Percentiles rank a stretch among this genome's conserved stretches.
Evolutionary conservation across 2,113 vertebrate species (phyloP).

Genomic region (Aptenodytes patagonicus): DNA sequence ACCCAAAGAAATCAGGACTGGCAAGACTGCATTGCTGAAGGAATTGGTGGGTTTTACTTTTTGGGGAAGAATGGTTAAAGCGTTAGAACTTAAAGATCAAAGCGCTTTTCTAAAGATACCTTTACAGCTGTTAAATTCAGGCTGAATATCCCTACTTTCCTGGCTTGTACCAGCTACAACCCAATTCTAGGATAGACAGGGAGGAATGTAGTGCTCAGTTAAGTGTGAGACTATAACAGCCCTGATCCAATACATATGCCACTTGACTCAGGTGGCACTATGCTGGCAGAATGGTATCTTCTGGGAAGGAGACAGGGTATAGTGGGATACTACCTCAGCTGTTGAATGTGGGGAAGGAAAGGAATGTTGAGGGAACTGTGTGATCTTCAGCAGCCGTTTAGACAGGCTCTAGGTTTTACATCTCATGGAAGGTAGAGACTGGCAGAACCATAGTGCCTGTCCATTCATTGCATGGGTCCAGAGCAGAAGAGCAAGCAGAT

Average conservation of each 20-base stretch:
- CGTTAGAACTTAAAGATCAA: background rate
- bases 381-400: background rate
- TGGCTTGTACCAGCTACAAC: background rate
- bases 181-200: background rate
- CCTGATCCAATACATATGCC: fast-evolving
- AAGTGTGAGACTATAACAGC: background rate
- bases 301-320: background rate
- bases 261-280: background rate
- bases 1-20: background rate
- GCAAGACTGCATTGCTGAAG: background rate
- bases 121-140: background rate
- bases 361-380: background rate
- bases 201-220: background rate
- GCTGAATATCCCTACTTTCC: background rate
- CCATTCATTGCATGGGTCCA: background rate
- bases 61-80: background rate
- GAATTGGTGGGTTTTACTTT: background rate
- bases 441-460: fast-evolving
- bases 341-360: background rate
- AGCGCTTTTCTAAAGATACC: background rate
- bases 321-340: background rate
- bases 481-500: background rate
- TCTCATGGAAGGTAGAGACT: background rate
- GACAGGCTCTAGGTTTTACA: background rate
- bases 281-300: background rate